These are phyloP conservation scores for Paradoxurus hermaphroditus DNA, from an alignment of 2,113 vertebrate genomes.

Conservation along the genomic window DNA sequence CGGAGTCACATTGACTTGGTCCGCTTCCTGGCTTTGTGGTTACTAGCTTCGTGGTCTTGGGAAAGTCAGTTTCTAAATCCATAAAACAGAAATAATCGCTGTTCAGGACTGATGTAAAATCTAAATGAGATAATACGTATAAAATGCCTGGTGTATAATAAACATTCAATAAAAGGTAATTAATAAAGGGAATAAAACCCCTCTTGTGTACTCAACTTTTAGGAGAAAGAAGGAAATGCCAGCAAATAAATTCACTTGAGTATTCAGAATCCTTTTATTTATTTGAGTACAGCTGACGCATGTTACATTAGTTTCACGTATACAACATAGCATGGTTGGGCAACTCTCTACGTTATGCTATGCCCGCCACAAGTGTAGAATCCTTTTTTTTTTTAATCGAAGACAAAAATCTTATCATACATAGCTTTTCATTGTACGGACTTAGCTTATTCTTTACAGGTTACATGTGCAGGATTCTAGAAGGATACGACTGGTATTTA, in stretches of 20 bases:
- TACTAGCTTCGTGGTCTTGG: not conserved
- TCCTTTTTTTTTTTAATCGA: not conserved
- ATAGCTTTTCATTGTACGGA: not conserved
- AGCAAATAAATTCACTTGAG: not conserved
- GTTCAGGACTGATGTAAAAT: not conserved
- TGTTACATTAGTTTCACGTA: not conserved
- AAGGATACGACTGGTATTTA: not conserved
- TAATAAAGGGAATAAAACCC: not conserved
- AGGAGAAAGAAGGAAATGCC: conserved; percentile 35
- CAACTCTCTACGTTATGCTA: not conserved
- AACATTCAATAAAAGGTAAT: not conserved
- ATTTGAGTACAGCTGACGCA: not conserved
- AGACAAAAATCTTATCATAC: not conserved
- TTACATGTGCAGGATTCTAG: not conserved
- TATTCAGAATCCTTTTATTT: not conserved
- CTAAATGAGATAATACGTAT: not conserved
- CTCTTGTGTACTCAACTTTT: not conserved
- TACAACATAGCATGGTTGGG: not conserved
- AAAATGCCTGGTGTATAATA: not conserved
- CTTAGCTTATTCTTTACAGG: not conserved
- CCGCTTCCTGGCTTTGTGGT: not conserved
- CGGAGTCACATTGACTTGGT: not conserved
- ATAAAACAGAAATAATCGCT: not conserved
- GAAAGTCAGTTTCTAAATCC: not conserved
- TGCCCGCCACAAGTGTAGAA: not conserved